A percentile compares a stretch with the other conserved stretches of the same genome.
Evolutionary conservation across 2,113 vertebrate species (phyloP).

Genomic region (Mustela nigripes): DNA sequence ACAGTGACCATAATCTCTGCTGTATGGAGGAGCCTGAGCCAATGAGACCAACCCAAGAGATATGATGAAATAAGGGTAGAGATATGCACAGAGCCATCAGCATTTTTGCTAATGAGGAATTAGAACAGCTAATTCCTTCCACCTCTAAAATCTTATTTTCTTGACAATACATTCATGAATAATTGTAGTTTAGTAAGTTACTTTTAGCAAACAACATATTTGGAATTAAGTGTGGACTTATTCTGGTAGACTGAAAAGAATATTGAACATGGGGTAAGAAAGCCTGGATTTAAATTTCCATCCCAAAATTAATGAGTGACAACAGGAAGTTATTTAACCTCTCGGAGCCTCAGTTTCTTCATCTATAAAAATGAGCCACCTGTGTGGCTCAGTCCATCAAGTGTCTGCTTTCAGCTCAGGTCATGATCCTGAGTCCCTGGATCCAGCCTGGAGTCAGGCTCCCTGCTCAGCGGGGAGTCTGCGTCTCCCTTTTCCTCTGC

Average conservation of each 20-base stretch:
- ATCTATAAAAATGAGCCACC: too few species aligned
- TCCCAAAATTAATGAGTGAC: conserved; percentile 7
- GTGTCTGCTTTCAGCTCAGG: neutral
- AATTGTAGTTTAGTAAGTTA: neutral
- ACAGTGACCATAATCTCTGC: neutral
- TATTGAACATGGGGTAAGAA: neutral
- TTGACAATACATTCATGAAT: neutral
- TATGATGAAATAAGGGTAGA: neutral
- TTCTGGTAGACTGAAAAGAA: conserved; percentile 3
- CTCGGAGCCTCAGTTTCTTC: neutral
- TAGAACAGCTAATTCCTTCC: neutral
- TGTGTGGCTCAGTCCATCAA: neutral
- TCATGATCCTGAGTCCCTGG: neutral
- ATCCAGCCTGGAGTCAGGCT: too few species aligned
- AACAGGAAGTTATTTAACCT: neutral
- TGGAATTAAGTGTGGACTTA: conserved; percentile 8
- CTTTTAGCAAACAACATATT: neutral
- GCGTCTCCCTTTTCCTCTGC: neutral
- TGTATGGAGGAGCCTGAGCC: neutral
- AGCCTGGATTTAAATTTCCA: conserved; percentile 12
- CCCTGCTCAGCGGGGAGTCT: too few species aligned
- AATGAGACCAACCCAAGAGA: neutral
- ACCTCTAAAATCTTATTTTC: neutral
- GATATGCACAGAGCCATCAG: neutral
- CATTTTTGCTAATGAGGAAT: neutral